phyloP scores from a whole-genome alignment of 1,140 invertebrate species.

The Drosophila funebris region DNA sequence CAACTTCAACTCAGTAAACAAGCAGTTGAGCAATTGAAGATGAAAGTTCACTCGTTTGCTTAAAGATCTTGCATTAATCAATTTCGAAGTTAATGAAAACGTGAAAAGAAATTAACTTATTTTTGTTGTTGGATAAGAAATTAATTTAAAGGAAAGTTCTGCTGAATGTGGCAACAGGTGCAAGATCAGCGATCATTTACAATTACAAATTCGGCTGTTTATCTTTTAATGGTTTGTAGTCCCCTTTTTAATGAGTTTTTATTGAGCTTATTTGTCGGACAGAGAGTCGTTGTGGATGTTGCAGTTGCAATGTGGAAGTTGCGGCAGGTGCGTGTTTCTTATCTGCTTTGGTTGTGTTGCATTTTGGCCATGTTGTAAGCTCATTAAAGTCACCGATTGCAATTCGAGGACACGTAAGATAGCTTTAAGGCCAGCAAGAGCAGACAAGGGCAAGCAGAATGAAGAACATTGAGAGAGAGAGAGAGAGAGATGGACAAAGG shows the following conservation, averaged over 20 bases:
- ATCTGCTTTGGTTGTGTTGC: slow-evolving; percentile 33
- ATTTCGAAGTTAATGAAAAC: too few species aligned
- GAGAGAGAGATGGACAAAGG: not conserved
- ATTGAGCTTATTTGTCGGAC: slow-evolving; percentile 43
- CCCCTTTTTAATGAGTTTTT: slow-evolving; percentile 42
- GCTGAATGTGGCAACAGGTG: not conserved
- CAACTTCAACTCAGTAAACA: too few species aligned
- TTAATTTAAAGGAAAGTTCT: not conserved
- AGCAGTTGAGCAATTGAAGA: too few species aligned
- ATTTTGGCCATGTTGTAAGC: slow-evolving; percentile 49
- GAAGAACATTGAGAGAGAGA: too few species aligned
- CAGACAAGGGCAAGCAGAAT: not conserved
- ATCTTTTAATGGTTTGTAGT: slow-evolving; percentile 32
- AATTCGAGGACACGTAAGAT: slow-evolving; percentile 57
- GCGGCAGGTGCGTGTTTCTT: slow-evolving; percentile 54
- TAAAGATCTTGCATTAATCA: too few species aligned
- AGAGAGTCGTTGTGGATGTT: not conserved
- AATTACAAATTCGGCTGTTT: slow-evolving; percentile 38
- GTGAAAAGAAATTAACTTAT: too few species aligned
- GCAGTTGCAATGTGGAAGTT: not conserved
- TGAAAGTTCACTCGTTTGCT: too few species aligned
- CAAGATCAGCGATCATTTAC: slow-evolving; percentile 18
- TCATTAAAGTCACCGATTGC: slow-evolving; percentile 61
- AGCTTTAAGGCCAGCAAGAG: slow-evolving; percentile 42
- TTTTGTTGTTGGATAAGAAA: not conserved